A percentile compares a stretch with the other conserved stretches of the same genome.
Conservation (phyloP, 2,113 vertebrate species). For the Nibea albiflora region DNA sequence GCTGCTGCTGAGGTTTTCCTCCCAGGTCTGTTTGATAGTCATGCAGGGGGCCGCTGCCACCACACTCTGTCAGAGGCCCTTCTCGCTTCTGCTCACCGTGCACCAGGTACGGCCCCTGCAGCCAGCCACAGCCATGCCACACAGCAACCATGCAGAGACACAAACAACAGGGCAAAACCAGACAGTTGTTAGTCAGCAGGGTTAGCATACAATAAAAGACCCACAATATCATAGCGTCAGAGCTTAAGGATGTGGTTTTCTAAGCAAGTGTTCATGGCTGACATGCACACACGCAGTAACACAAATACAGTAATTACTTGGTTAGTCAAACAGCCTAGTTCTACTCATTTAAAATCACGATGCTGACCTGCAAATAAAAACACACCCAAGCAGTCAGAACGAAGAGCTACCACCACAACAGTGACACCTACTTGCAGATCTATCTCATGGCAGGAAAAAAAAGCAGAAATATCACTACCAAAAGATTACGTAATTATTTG, state of each 20-base stretch:
- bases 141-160: conserved; percentile 85
- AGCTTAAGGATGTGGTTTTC: not conserved
- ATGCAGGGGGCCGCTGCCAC: conserved; percentile 81
- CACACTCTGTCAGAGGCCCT: conserved; percentile 84
- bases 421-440: conserved; percentile 55
- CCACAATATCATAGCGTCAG: not conserved
- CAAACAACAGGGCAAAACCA: conserved; percentile 72
- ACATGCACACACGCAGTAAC: conserved; percentile 9
- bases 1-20: conserved; percentile 84
- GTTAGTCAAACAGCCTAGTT: conserved; percentile 17
- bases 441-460: conserved; percentile 28
- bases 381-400: conserved; percentile 22
- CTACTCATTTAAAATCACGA: not conserved
- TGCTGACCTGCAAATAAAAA: conserved; percentile 10
- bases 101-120: conserved; percentile 91
- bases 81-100: conserved; percentile 89
- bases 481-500: not conserved
- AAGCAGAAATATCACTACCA: not conserved
- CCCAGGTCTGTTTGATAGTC: conserved; percentile 86
- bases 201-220: conserved; percentile 47
- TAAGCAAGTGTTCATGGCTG: conserved; percentile 16
- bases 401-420: conserved; percentile 25
- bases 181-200: conserved; percentile 70
- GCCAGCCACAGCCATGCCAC: conserved; percentile 69
- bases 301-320: not conserved